Percentiles rank a stretch among this genome's conserved stretches.
Conservation (phyloP, 2,797 vertebrate genomes). For the Liasis olivaceus region DNA sequence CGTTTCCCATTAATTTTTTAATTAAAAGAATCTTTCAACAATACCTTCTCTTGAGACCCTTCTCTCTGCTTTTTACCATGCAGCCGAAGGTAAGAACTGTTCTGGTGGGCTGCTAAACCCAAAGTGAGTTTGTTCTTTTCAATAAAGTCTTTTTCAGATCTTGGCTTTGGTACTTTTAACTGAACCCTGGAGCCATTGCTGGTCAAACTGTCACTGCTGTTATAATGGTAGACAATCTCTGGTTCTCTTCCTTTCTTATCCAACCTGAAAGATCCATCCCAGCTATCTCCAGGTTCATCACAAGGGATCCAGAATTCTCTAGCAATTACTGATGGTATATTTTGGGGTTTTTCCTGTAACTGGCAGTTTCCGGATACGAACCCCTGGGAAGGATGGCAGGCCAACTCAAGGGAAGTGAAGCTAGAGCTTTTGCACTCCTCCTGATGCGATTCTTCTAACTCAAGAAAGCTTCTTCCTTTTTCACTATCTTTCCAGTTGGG, state of each 20-base stretch:
- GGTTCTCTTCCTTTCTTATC: constrained; percentile 7
- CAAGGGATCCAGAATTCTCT: constrained; percentile 38
- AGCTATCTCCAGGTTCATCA: constrained; percentile 14
- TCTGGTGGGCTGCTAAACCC: constrained; percentile 71
- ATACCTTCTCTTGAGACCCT: constrained; percentile 71
- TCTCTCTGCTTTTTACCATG: constrained; percentile 71
- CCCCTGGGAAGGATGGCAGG: constrained; percentile 43
- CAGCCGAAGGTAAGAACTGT: constrained; percentile 78
- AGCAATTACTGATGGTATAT: background rate
- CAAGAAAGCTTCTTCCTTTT: constrained; percentile 39
- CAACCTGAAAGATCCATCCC: background rate
- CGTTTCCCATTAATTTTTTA: background rate
- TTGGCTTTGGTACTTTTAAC: constrained; percentile 29
- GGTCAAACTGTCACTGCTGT: constrained; percentile 25
- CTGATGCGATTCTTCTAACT: background rate
- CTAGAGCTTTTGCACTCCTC: constrained; percentile 4
- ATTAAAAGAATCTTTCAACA: background rate
- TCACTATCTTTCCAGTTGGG: constrained; percentile 77
- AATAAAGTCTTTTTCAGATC: constrained; percentile 76
- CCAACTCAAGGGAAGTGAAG: constrained; percentile 28
- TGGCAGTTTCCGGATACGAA: background rate
- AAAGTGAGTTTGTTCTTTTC: constrained; percentile 84
- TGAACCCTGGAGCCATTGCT: constrained; percentile 27
- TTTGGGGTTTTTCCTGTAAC: constrained; percentile 12
- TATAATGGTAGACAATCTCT: constrained; percentile 1